These are phyloP conservation scores for Oryzias melastigma DNA, from an alignment of 2,113 vertebrate species.

Conservation along the genomic window DNA sequence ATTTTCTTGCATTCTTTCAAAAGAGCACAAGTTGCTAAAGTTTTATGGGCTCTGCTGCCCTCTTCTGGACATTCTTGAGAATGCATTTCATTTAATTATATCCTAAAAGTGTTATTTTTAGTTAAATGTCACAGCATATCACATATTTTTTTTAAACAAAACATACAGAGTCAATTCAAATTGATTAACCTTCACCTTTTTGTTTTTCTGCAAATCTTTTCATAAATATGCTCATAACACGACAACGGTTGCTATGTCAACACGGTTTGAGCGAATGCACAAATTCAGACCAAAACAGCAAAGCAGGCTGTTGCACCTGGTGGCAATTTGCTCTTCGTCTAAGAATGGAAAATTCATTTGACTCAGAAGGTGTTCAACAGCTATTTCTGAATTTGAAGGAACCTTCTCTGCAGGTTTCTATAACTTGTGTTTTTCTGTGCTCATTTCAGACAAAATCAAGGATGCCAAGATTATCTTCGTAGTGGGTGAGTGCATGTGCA, in stretches of 20 bases:
- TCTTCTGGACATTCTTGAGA: constrained; percentile 47
- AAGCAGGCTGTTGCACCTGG: background rate
- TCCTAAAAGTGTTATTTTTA: background rate
- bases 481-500: constrained; percentile 86
- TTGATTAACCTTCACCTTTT: background rate
- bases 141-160: background rate
- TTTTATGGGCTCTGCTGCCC: constrained; percentile 41
- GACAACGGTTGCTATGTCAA: constrained; percentile 71
- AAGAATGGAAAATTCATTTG: constrained; percentile 31
- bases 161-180: background rate
- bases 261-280: constrained; percentile 36
- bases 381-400: constrained; percentile 20
- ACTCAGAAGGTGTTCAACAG: constrained; percentile 13
- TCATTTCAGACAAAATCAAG: constrained; percentile 89
- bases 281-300: constrained; percentile 21
- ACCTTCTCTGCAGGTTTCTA: background rate
- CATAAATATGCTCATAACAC: background rate
- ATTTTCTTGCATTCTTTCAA: background rate
- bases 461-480: constrained; percentile 96
- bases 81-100: constrained; percentile 6
- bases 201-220: background rate
- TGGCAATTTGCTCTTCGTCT: background rate
- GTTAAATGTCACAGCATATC: background rate
- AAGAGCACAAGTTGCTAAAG: background rate
- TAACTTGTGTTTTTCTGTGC: constrained; percentile 5